Evolutionary conservation across 2,888 invertebrate genomes (phyloP).

Genomic region (Caradrina clavipalpis): DNA sequence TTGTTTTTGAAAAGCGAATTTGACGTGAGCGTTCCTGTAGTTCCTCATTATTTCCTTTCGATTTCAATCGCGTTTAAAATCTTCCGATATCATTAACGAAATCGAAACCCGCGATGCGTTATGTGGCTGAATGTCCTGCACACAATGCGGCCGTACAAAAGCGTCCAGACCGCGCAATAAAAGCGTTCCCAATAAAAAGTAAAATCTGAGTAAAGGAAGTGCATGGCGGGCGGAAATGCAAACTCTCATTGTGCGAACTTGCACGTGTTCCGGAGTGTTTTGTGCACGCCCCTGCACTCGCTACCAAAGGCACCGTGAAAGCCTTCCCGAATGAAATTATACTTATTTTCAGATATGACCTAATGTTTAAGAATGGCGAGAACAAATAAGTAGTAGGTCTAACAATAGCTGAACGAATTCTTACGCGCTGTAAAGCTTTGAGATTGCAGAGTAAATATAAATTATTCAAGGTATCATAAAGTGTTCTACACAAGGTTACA

Average conservation of each 20-base stretch:
- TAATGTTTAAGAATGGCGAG: slow-evolving; percentile 35
- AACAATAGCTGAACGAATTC: slow-evolving; percentile 22
- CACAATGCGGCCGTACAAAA: slow-evolving; percentile 84
- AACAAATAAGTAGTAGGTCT: slow-evolving; percentile 7
- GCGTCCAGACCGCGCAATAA: slow-evolving; percentile 86
- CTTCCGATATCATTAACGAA: slow-evolving; percentile 90
- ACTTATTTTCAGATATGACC: slow-evolving; percentile 75
- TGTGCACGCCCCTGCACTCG: slow-evolving; percentile 82
- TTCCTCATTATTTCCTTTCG: slow-evolving; percentile 83
- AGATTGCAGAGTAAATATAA: neutral
- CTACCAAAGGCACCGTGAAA: slow-evolving; percentile 76
- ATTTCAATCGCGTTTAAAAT: slow-evolving; percentile 85
- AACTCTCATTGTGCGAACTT: slow-evolving; percentile 89
- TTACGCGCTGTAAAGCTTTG: neutral
- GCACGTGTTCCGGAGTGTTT: slow-evolving; percentile 90
- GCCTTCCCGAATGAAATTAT: slow-evolving; percentile 74
- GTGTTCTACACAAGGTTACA: neutral
- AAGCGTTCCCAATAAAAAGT: slow-evolving; percentile 87
- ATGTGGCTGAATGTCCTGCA: slow-evolving; percentile 85
- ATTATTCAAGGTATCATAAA: neutral
- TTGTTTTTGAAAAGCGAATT: slow-evolving; percentile 66
- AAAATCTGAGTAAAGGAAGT: slow-evolving; percentile 89
- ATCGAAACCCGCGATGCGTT: slow-evolving; percentile 90
- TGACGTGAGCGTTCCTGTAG: slow-evolving; percentile 59
- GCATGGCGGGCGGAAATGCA: slow-evolving; percentile 90